These are phyloP conservation scores for Rhagium mordax DNA, from an alignment of 2,888 invertebrate species.

Conservation along the genomic window DNA sequence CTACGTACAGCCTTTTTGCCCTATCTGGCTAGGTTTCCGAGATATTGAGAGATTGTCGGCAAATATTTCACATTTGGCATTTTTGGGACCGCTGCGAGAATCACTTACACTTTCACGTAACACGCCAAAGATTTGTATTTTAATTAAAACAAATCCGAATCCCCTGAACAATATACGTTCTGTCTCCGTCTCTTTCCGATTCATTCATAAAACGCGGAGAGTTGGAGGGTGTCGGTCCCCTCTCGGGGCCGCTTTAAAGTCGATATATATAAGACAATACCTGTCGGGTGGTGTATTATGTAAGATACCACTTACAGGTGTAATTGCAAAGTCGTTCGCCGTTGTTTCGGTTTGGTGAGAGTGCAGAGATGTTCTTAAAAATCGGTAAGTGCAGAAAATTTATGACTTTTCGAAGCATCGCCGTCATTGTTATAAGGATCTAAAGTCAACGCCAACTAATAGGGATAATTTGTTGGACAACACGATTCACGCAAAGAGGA, in stretches of 20 bases:
- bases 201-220: slow-evolving; percentile 24
- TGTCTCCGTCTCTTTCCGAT: slow-evolving; percentile 18
- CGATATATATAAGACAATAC: slow-evolving; percentile 31
- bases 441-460: slow-evolving; percentile 1
- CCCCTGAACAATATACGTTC: slow-evolving; percentile 26
- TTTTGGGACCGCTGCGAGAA: slow-evolving; percentile 37
- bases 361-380: not conserved
- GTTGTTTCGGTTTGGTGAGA: not conserved
- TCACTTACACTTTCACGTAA: slow-evolving; percentile 49
- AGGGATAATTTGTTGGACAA: not conserved
- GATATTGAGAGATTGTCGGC: no score
- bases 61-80: slow-evolving; percentile 27
- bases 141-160: slow-evolving; percentile 29
- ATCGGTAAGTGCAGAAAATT: slow-evolving; percentile 20
- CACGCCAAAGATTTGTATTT: slow-evolving; percentile 10
- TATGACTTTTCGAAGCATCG: no score
- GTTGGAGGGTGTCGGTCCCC: slow-evolving; percentile 2
- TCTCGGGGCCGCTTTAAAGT: not conserved
- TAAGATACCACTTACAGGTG: slow-evolving; percentile 9
- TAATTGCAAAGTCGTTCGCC: not conserved
- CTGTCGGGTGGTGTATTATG: slow-evolving; percentile 16
- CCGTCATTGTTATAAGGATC: not conserved
- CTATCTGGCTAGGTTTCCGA: no score
- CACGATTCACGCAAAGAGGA: not conserved
- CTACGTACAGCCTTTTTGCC: no score